Percentiles rank a stretch among this genome's conserved stretches.
These are phyloP conservation scores for Sylvia atricapilla DNA, from an alignment of 2,113 vertebrate species.

Conservation along the genomic window DNA sequence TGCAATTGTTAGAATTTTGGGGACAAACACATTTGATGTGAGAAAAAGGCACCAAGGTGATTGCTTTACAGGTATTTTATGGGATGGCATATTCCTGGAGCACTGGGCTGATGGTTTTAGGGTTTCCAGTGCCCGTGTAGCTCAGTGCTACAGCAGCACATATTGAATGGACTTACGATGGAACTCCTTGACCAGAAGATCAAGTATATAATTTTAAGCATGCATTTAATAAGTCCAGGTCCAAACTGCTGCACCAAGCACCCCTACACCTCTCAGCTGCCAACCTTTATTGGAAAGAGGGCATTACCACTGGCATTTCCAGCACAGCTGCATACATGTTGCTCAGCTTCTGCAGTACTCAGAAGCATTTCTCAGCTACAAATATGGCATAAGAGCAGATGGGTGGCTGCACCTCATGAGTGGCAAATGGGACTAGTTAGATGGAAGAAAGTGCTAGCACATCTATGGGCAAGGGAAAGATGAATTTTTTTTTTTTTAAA, in stretches of 20 bases:
- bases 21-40: background rate
- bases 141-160: background rate
- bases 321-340: rapidly evolving
- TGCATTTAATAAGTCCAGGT: background rate
- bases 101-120: background rate
- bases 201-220: background rate
- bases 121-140: rapidly evolving
- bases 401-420: rapidly evolving
- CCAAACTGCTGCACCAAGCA: background rate
- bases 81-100: background rate
- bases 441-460: background rate
- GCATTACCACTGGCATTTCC: background rate
- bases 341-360: background rate
- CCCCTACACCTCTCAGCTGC: background rate
- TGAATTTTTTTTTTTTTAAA: background rate
- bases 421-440: background rate
- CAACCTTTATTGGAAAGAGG: background rate
- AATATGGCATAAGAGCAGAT: background rate
- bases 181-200: background rate
- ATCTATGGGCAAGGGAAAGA: background rate
- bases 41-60: background rate
- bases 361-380: background rate
- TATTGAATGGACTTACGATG: rapidly evolving
- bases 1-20: background rate
- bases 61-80: background rate